Evolutionary conservation across 2,797 vertebrate genomes (phyloP), one percentile per base, ranked within the genome.

Genomic region (Dryobates pubescens): DNA sequence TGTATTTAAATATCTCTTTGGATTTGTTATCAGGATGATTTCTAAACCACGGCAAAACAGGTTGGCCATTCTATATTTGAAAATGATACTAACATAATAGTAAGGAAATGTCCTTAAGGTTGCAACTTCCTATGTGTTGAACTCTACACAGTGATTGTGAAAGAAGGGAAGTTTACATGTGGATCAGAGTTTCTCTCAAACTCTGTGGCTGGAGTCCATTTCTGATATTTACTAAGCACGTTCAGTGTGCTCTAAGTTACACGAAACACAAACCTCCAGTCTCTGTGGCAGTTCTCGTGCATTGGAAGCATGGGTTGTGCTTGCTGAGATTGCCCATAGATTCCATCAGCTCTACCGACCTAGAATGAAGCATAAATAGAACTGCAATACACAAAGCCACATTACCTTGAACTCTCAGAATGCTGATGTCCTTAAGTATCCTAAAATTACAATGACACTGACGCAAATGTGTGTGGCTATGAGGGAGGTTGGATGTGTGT

Each of bases 191-290:
- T 94, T 85, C 53, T 79, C 65, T 76, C 38, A 80, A 88, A 86
- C 56, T 75, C 34, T 67, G 34, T 74, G 47, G 45, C 64, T 79
- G n/a, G 72, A 79, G 18, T 73, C 71, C 6, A 5, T 73, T 90
- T 94, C 68, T 95, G 67, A 24, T 88, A 51, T 36, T 94, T 93
- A 63, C 51, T 77, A 61, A 77, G 30, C 17, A 47, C 34, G 82
- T 2, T 71, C 22, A 4, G 13, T 64, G 16, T 76, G 41, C 65
- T 92, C 23, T 65, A 43, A 82, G 27, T 26, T 86, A 20, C 9
- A 11, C 51, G 63, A 90, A 94, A 82, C 30, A 84, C 73, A 90
- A 88, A 65, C 53, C 30, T 36, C 18, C 23, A 41, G 43, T 45
- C 27, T 75, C 34, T 78, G 15, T 85, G 56, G 43, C 12, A 41